A percentile compares a stretch with the other conserved stretches of the same genome.
Evolutionary conservation across 1,140 invertebrate genomes (phyloP).

Genomic region (Aphelinus certus): DNA sequence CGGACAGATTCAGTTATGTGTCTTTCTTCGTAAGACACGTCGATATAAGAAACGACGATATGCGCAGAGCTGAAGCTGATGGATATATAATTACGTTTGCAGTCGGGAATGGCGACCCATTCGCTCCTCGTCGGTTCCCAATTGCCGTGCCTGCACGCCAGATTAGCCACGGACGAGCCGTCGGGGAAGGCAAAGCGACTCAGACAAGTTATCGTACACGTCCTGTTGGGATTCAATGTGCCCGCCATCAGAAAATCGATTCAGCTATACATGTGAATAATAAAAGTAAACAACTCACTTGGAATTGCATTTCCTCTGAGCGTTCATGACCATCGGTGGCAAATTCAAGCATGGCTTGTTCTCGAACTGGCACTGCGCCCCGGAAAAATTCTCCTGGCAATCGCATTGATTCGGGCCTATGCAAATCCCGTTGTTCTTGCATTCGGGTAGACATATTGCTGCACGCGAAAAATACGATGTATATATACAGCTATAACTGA

Average conservation of each 20-base stretch:
- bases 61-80: too few species aligned
- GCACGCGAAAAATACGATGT: slow-evolving; percentile 28
- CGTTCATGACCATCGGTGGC: slow-evolving; percentile 73
- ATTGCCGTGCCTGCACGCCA: slow-evolving; percentile 72
- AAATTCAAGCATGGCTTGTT: slow-evolving; percentile 74
- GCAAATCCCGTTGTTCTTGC: slow-evolving; percentile 84
- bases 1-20: too few species aligned
- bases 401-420: slow-evolving; percentile 75
- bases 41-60: too few species aligned
- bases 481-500: too few species aligned
- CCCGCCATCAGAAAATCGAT: too few species aligned
- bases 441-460: slow-evolving; percentile 79
- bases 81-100: slow-evolving; percentile 64
- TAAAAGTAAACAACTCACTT: slow-evolving; percentile 61
- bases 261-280: slow-evolving; percentile 16
- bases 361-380: slow-evolving; percentile 79
- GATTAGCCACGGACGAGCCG: slow-evolving; percentile 70
- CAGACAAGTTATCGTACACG: slow-evolving; percentile 70
- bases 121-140: slow-evolving; percentile 72
- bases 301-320: slow-evolving; percentile 70
- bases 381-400: slow-evolving; percentile 77
- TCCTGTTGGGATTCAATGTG: slow-evolving; percentile 36
- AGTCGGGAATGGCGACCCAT: slow-evolving; percentile 72
- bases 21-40: too few species aligned
- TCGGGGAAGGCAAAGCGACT: slow-evolving; percentile 74